A percentile compares a stretch with the other conserved stretches of the same genome.
Conservation (phyloP, 1,140 invertebrate species). For the Lepidurus apus region DNA sequence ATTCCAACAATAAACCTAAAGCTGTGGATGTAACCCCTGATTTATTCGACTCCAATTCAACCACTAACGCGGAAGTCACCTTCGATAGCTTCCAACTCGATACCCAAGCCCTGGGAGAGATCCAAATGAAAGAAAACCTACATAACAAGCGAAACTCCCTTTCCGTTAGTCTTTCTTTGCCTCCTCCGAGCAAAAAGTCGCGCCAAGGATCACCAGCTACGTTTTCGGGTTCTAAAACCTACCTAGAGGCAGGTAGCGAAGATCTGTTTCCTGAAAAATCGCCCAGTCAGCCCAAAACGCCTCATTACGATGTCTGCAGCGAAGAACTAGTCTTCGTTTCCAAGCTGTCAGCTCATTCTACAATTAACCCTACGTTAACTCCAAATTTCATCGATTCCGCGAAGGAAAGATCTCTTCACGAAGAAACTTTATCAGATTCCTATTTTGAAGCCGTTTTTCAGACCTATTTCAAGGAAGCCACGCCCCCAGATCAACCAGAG, state of each 20-base stretch:
- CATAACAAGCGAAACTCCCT: neutral
- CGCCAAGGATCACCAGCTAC: neutral
- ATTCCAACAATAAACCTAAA: neutral
- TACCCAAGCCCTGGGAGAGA: neutral
- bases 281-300: neutral
- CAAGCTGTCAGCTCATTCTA: neutral
- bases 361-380: neutral
- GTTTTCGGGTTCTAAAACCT: neutral
- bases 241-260: neutral
- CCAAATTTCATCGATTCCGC: neutral
- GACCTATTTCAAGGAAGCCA: neutral
- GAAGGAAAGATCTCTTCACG: neutral
- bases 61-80: neutral
- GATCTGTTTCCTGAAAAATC: neutral
- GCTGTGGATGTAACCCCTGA: neutral
- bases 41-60: neutral
- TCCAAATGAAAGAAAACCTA: neutral
- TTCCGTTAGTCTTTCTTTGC: neutral
- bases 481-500: neutral
- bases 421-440: conserved; percentile 35
- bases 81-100: conserved; percentile 11
- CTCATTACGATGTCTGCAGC: conserved; percentile 34
- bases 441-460: conserved; percentile 36
- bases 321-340: conserved; percentile 35
- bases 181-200: neutral